A percentile compares a stretch with the other conserved stretches of the same genome.
These are phyloP conservation scores for Sinhomidia bicolor DNA, from an alignment of 2,888 invertebrate genomes.

Conservation along the genomic window DNA sequence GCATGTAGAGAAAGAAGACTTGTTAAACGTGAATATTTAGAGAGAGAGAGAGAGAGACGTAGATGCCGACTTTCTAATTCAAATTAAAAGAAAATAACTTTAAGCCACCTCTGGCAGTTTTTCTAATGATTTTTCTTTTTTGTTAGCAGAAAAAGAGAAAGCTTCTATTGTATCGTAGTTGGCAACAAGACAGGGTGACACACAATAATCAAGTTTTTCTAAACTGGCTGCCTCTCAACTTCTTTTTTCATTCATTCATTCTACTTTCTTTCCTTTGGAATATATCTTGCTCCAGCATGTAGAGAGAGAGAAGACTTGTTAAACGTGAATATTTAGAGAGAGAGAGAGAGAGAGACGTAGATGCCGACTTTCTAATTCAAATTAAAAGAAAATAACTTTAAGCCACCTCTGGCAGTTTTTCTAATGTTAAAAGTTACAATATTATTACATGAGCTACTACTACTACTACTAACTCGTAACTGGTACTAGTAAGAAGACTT, in stretches of 20 bases:
- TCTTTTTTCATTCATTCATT: constrained; percentile 33
- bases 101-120: constrained; percentile 66
- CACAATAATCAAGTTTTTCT: constrained; percentile 72
- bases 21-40: background rate
- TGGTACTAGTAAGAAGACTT: background rate
- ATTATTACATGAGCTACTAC: constrained; percentile 22
- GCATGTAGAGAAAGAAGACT: background rate
- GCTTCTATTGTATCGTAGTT: constrained; percentile 40
- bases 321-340: constrained; percentile 4
- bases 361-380: constrained; percentile 68
- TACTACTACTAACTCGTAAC: background rate
- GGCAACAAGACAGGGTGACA: constrained; percentile 64
- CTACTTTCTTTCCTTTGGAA: background rate
- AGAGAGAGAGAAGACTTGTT: background rate
- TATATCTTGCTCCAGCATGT: constrained; percentile 21
- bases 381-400: constrained; percentile 71
- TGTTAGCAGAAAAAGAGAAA: background rate
- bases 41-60: constrained; percentile 14
- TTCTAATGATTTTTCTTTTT: constrained; percentile 13
- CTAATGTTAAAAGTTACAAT: constrained; percentile 59
- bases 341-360: constrained; percentile 12
- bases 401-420: constrained; percentile 65
- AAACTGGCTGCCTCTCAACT: constrained; percentile 54
- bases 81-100: constrained; percentile 71
- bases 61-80: constrained; percentile 65